Conservation (phyloP, 2,113 vertebrate species). For the Centropristis striata region DNA sequence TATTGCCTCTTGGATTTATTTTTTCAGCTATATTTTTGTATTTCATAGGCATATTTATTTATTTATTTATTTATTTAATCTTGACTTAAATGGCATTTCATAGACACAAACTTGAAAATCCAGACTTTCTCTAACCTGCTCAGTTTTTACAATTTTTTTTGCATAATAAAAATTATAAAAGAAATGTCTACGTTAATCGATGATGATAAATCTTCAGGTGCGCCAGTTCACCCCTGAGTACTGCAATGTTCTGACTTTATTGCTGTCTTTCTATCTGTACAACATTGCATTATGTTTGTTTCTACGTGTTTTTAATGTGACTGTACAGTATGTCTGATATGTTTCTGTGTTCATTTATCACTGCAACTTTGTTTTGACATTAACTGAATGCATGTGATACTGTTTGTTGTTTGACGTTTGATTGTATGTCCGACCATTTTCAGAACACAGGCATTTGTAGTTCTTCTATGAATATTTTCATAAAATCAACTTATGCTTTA, state of each 20-base stretch:
- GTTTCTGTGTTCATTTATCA: slow-evolving; percentile 13
- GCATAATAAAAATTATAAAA: neutral
- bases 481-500: slow-evolving; percentile 11
- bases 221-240: slow-evolving; percentile 55
- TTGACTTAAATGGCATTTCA: too few species aligned
- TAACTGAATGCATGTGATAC: slow-evolving; percentile 38
- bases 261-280: slow-evolving; percentile 29
- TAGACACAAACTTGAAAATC: too few species aligned
- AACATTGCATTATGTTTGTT: slow-evolving; percentile 17
- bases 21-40: too few species aligned
- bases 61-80: too few species aligned
- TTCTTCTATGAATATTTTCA: slow-evolving; percentile 30
- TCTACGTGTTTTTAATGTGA: slow-evolving; percentile 35
- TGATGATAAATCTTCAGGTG: too few species aligned
- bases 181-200: neutral
- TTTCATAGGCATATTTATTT: too few species aligned
- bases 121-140: neutral
- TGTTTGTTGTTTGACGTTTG: slow-evolving; percentile 40
- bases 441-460: slow-evolving; percentile 20
- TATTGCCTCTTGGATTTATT: too few species aligned
- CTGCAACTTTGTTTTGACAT: slow-evolving; percentile 18
- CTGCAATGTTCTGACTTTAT: slow-evolving; percentile 24
- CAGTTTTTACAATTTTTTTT: neutral
- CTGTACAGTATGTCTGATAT: slow-evolving; percentile 16
- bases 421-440: slow-evolving; percentile 39